A percentile compares a stretch with the other conserved stretches of the same genome.
Conservation (phyloP, 2,113 vertebrate species). For the Chaetorhynchus papuensis region DNA sequence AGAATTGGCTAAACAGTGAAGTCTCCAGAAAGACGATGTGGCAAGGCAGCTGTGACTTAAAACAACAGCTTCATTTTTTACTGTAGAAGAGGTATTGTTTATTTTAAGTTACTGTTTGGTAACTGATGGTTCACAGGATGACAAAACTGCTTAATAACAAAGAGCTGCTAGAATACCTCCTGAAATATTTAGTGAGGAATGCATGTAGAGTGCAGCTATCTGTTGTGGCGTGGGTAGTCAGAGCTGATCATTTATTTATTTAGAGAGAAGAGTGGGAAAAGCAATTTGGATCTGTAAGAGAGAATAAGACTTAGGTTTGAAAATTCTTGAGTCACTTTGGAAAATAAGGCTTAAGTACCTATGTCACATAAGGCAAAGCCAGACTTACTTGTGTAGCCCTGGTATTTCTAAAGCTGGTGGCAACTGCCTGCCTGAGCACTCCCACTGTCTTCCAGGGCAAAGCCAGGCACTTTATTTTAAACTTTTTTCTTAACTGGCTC, state of each 20-base stretch:
- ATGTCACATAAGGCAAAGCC: neutral
- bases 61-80: conserved; percentile 19
- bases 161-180: conserved; percentile 17
- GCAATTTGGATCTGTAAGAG: conserved; percentile 6
- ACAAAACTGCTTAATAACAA: conserved; percentile 54
- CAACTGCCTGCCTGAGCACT: neutral
- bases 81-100: neutral
- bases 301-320: neutral
- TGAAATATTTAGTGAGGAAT: conserved; percentile 55
- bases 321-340: conserved; percentile 4
- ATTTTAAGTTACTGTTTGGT: conserved; percentile 19
- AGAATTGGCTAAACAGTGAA: neutral
- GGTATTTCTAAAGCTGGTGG: neutral
- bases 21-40: neutral
- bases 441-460: neutral
- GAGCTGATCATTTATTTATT: conserved; percentile 57
- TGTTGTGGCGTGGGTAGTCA: conserved; percentile 12
- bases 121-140: conserved; percentile 26
- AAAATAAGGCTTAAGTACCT: neutral
- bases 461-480: neutral
- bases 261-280: conserved; percentile 24
- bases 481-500: neutral
- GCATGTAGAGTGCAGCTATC: neutral
- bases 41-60: neutral
- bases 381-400: neutral